A percentile compares a stretch with the other conserved stretches of the same genome.
Conservation (phyloP, 2,113 vertebrate genomes). For the Anser brachyrhynchus region DNA sequence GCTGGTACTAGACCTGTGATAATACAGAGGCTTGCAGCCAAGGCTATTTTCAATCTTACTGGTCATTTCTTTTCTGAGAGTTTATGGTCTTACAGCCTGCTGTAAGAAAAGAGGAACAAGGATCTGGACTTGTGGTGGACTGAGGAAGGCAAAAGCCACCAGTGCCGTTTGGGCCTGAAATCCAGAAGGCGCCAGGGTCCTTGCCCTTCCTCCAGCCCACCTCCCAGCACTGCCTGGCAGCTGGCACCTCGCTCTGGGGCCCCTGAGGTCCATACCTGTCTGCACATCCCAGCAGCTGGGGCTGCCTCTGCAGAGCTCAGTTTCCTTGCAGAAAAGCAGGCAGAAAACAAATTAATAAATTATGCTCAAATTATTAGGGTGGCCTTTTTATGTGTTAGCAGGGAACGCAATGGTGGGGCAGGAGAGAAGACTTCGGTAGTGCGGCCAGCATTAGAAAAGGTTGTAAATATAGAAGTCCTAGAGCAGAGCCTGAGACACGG, state of each 20-base stretch:
- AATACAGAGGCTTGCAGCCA: neutral
- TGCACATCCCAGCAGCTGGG: neutral
- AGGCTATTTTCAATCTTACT: neutral
- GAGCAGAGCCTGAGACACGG: neutral
- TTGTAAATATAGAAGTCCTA: neutral
- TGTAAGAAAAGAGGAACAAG: neutral
- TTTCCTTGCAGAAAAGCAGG: neutral
- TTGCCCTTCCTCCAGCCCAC: neutral
- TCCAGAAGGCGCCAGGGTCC: neutral
- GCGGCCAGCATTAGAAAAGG: neutral
- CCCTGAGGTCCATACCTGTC: neutral
- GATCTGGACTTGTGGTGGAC: neutral
- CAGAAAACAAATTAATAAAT: neutral
- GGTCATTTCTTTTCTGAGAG: neutral
- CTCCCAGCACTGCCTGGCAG: neutral
- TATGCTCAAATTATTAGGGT: fast-evolving
- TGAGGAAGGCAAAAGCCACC: neutral
- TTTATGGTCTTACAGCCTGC: neutral
- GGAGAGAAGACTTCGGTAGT: neutral
- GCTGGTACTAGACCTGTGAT: neutral
- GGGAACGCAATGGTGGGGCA: neutral
- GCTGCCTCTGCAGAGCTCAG: neutral
- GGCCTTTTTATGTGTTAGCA: neutral
- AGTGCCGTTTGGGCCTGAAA: neutral
- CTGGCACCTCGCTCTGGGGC: neutral